phyloP scores from a whole-genome alignment of 1,140 invertebrate species.

The Lordiphosa clarofinis region DNA sequence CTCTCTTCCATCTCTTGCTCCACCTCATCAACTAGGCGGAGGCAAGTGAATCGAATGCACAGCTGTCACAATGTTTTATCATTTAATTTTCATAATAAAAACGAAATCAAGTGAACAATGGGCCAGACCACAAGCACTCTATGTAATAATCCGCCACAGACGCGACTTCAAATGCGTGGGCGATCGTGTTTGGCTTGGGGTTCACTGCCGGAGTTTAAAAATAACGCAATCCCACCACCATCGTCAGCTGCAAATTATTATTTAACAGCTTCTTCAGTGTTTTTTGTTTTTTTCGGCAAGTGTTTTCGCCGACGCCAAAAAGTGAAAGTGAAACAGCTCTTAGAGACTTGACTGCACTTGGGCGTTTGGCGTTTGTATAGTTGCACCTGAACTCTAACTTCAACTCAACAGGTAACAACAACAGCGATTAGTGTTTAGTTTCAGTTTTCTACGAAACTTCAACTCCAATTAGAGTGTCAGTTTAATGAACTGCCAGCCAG shows the following conservation, averaged over 20 bases:
- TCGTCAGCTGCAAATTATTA: slow-evolving; percentile 64
- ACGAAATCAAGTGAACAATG: slow-evolving; percentile 66
- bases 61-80: slow-evolving; percentile 77
- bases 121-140: too few relatives aligned
- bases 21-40: too few relatives aligned
- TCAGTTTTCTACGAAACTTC: slow-evolving; percentile 67
- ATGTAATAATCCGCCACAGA: slow-evolving; percentile 1
- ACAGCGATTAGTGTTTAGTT: slow-evolving; percentile 47
- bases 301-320: slow-evolving; percentile 59
- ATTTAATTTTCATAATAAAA: slow-evolving; percentile 77
- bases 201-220: slow-evolving; percentile 54
- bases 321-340: slow-evolving; percentile 62
- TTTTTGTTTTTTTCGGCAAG: slow-evolving; percentile 43
- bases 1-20: too few relatives aligned
- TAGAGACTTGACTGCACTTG: slow-evolving; percentile 64
- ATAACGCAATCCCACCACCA: slow-evolving; percentile 39
- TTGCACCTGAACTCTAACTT: slow-evolving; percentile 72
- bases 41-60: slow-evolving; percentile 37
- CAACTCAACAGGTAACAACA: slow-evolving; percentile 27
- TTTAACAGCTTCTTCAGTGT: slow-evolving; percentile 64
- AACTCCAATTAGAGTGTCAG: slow-evolving; percentile 74
- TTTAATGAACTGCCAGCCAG: slow-evolving; percentile 67
- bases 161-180: slow-evolving; percentile 17
- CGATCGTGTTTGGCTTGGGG: slow-evolving; percentile 17
- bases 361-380: slow-evolving; percentile 49